These are phyloP conservation scores for human DNA, from an alignment of 2,113 vertebrate genomes.

Conservation along the genomic window GRCh38 chr4:16113501-16114000, in stretches of 20 bases:
- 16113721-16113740: background rate
- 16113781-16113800: no score
- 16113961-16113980: background rate
- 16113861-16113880: background rate
- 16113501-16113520: no score
- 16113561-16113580: no score
- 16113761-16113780: background rate
- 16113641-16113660: background rate
- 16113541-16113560: no score
- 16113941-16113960: background rate
- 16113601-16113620: no score
- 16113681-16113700: background rate
- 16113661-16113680: background rate
- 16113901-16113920: background rate
- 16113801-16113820: rapidly evolving
- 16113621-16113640: background rate
- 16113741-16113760: background rate
- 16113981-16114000: background rate
- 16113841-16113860: background rate
- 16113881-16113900: background rate
- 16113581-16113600: no score
- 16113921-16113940: background rate
- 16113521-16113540: no score
- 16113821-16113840: background rate
- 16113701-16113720: background rate